Evolutionary conservation across 2,113 vertebrate genomes (phyloP), one percentile per base, ranked within the genome.

Genomic region (Peromyscus maniculatus): DNA sequence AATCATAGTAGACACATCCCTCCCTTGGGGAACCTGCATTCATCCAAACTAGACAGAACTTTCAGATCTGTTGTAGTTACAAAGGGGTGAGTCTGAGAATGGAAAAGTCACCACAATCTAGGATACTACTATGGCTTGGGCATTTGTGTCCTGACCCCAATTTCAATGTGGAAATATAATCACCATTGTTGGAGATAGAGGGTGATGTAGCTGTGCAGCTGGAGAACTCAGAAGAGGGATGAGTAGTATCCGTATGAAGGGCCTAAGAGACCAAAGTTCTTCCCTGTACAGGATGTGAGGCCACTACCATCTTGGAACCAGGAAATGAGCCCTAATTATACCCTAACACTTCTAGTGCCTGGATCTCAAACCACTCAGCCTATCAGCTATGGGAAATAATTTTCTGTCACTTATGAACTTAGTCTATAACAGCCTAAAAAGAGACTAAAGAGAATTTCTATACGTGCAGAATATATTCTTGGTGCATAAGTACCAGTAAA

Each of bases 401-500:
- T 55, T 57, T 66, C 55, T 94, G 21, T 80, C 59, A 6, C 62
- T 90, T 49, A 52, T 72, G 28, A 78, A n/a, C 15, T 57, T 17
- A 87, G n/a, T 57, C 74, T 36, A 3, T 59, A 77, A 33, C 19
- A 69, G 24, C 24, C 57, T 39, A 80, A 88, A 83, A 88, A 83
- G 6, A 59, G 67, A 59, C 36, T 2, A 39, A 74, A 52, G 26
- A 91, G 94, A 93, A 19, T 64, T 97, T 86, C 28, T 69, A 87
- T 62, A 90, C 91, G 82, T 87, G 93, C 74, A 87, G 67, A 93
- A 74, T 78, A 88, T 91, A 87, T 77, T 91, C 96, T 89, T 92
- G 77, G 72, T 24, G 1, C 15, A 26, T 74, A 83, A 31, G 19
- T 31, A 71, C 66, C 43, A 67, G 39, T 95, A 89, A 72, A 49